Conservation (phyloP, 2,113 vertebrate genomes). For the Microtus richardsoni region DNA sequence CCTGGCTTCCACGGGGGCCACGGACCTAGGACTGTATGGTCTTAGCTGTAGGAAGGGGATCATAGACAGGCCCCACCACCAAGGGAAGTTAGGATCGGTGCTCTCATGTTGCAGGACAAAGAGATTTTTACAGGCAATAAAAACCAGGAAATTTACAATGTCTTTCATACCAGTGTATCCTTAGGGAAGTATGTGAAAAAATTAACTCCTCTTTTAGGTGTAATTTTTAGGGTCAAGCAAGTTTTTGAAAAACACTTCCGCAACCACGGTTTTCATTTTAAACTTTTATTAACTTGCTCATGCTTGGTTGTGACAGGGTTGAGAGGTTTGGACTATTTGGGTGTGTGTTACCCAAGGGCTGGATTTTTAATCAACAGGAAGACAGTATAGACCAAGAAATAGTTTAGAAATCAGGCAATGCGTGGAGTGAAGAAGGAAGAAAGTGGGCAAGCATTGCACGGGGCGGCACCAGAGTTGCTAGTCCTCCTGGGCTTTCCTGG, state of each 20-base stretch:
- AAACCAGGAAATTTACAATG: constrained; percentile 11
- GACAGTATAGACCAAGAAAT: not conserved
- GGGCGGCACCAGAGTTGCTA: not conserved
- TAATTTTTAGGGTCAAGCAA: constrained; percentile 38
- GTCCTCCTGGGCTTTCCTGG: not conserved
- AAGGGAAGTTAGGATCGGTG: not conserved
- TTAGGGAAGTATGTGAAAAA: not conserved
- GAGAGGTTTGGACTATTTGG: constrained; percentile 30
- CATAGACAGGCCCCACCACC: not conserved
- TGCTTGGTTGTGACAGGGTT: constrained; percentile 42
- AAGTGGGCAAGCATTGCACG: rapidly evolving
- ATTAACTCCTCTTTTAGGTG: not conserved
- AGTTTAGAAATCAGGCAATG: not conserved
- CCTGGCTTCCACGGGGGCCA: not conserved
- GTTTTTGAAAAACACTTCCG: not conserved
- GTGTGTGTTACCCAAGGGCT: constrained; percentile 38
- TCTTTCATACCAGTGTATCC: constrained; percentile 16
- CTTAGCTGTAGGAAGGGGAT: not conserved
- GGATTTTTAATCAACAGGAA: constrained; percentile 15
- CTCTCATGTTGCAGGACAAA: not conserved
- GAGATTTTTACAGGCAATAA: constrained; percentile 26
- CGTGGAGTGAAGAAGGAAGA: not conserved
- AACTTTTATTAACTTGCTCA: not conserved
- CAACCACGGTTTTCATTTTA: constrained; percentile 56
- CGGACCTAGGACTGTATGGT: not conserved